These are phyloP conservation scores for Rutilus rutilus DNA, from an alignment of 2,113 vertebrate genomes.

Conservation along the genomic window DNA sequence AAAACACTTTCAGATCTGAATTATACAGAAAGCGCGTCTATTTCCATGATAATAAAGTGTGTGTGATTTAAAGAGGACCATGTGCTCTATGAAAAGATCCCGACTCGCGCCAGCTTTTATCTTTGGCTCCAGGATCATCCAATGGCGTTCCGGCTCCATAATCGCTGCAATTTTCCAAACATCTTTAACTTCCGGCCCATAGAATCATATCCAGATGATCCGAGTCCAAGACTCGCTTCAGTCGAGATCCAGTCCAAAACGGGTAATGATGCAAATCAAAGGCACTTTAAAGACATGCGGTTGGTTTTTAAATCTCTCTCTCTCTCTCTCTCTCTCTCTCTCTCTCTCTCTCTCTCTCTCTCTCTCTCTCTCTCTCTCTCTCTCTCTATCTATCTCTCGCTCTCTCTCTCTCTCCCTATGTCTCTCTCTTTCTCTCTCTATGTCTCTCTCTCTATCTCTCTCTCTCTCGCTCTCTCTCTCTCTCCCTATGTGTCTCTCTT, in stretches of 20 bases:
- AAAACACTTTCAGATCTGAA: constrained; percentile 68
- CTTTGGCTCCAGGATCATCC: constrained; percentile 84
- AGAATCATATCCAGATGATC: constrained; percentile 72
- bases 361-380: too few species aligned
- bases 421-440: too few species aligned
- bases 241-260: constrained; percentile 75
- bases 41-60: constrained; percentile 88
- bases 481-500: too few species aligned
- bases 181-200: constrained; percentile 80
- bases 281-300: constrained; percentile 67
- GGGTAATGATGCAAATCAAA: constrained; percentile 80
- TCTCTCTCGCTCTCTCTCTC: too few species aligned
- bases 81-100: constrained; percentile 87
- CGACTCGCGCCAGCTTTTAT: constrained; percentile 86
- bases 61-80: constrained; percentile 84
- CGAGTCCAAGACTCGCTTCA: constrained; percentile 74
- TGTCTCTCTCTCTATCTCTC: too few species aligned
- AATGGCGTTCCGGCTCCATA: constrained; percentile 84
- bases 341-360: too few species aligned
- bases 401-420: too few species aligned
- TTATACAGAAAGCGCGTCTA: constrained; percentile 74
- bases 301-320: constrained; percentile 58
- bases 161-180: constrained; percentile 82
- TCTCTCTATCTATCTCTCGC: too few species aligned
- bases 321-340: too few species aligned